These are phyloP conservation scores for Plemyria rubiginata DNA, from an alignment of 2,888 invertebrate species.

Conservation along the genomic window DNA sequence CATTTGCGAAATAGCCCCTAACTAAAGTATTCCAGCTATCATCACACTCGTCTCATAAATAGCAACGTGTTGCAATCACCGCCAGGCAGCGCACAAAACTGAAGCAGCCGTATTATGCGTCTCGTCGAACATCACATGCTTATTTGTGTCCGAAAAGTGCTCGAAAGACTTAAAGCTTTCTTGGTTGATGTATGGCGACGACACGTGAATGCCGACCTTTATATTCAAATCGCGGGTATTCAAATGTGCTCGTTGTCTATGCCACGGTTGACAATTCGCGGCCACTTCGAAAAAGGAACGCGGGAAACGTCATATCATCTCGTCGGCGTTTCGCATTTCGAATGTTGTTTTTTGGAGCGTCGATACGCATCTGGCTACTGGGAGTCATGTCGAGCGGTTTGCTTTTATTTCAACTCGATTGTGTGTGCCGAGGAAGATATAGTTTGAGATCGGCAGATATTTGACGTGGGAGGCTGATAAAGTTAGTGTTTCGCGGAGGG, in stretches of 20 bases:
- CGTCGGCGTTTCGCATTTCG: slow-evolving; percentile 59
- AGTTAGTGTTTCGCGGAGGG: slow-evolving; percentile 79
- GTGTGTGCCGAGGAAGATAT: slow-evolving; percentile 77
- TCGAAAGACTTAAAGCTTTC: slow-evolving; percentile 80
- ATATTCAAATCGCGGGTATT: slow-evolving; percentile 82
- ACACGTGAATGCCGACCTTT: slow-evolving; percentile 80
- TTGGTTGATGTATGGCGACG: slow-evolving; percentile 78
- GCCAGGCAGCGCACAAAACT: slow-evolving; percentile 25
- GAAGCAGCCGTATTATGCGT: slow-evolving; percentile 64
- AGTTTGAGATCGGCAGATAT: slow-evolving; percentile 79
- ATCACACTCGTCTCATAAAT: slow-evolving; percentile 58
- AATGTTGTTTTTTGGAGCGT: slow-evolving; percentile 73
- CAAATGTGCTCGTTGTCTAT: slow-evolving; percentile 80
- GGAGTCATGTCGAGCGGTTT: slow-evolving; percentile 61
- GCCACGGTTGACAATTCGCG: slow-evolving; percentile 80
- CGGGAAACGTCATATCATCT: slow-evolving; percentile 77
- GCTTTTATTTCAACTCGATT: slow-evolving; percentile 74
- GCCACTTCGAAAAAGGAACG: slow-evolving; percentile 79
- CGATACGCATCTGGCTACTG: slow-evolving; percentile 81
- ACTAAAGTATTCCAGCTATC: slow-evolving; percentile 58
- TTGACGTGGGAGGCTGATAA: slow-evolving; percentile 80
- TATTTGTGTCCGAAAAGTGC: slow-evolving; percentile 83
- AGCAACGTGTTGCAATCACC: slow-evolving; percentile 48
- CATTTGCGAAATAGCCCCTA: slow-evolving; percentile 56
- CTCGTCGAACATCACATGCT: slow-evolving; percentile 76